Base-by-base conservation (phyloP, 2,888 invertebrate genomes). In the Epiblema foenella region DNA sequence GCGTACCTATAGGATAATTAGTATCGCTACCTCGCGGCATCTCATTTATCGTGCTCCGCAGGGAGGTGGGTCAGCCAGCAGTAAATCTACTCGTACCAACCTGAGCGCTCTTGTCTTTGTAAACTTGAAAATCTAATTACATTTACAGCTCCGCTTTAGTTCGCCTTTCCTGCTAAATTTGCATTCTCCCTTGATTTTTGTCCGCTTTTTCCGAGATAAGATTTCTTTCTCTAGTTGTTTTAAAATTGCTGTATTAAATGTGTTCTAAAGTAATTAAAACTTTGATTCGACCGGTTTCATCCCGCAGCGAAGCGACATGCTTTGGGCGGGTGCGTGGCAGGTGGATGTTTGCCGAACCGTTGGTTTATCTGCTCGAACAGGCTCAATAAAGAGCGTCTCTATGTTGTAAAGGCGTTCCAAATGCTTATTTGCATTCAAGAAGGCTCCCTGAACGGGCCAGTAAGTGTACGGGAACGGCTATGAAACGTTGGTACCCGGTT, bases 51-150 rank as follows among this genome's bases (percentile, higher is more conserved):
- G 86, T 88, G 77, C 88, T 87, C 91, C 87, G 80, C 82, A 74
- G 90, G 91, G 92, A 88, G 90, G 87, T 86, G 87, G 92, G 93
- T 92, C 91, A 91, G 92, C 89, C 83, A 83, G 89, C 91, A 90
- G 88, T 93, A 93, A 93, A 93, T 93, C 91, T 91, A 89, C n/a
- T n/a, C n/a, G n/a, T n/a, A n/a, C 88, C 87, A 88, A 92, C 91
- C 91, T 91, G 91, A 91, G 89, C 87, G 86, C 87, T 87, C 90
- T 88, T 90, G 91, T 92, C 91, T 92, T 92, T 90, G 91, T 90
- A 91, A 91, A 91, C 90, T 92, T 87, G 89, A 89, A 92, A 92
- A 93, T 92, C 91, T 93, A 92, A 93, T 93, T 93, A 92, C 92
- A 91, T 92, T 92, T 91, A 91, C 91, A 90, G 87, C 86, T 86